A percentile compares a stretch with the other conserved stretches of the same genome.
These are phyloP conservation scores for Paralvinella palmiformis DNA, from an alignment of 1,140 invertebrate species.

Conservation along the genomic window DNA sequence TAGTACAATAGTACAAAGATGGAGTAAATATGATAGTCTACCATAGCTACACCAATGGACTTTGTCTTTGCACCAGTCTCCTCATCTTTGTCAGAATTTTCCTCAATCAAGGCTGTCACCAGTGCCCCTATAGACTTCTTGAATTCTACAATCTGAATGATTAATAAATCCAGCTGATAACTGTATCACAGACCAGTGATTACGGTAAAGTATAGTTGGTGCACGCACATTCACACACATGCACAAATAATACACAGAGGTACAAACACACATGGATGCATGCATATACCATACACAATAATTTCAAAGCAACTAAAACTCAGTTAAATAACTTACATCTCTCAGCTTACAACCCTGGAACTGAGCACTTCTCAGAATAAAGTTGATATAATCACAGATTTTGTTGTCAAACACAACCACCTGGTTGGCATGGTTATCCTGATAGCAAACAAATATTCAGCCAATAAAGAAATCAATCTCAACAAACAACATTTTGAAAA, in stretches of 20 bases:
- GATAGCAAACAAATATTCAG: too few relatives aligned
- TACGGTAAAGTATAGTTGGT: neutral
- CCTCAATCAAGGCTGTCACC: neutral
- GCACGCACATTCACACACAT: neutral
- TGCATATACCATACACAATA: neutral
- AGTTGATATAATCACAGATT: constrained; percentile 44
- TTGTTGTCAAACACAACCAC: constrained; percentile 42
- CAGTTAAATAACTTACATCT: neutral
- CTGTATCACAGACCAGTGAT: neutral
- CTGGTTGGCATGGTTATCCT: constrained; percentile 43
- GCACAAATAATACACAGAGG: neutral
- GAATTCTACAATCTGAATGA: neutral
- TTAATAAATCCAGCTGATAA: neutral
- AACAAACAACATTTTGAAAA: too few relatives aligned
- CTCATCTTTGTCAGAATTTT: neutral
- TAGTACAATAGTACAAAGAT: too few relatives aligned
- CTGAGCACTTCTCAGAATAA: constrained; percentile 34
- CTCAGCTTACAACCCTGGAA: neutral
- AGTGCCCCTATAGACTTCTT: neutral
- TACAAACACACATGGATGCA: neutral
- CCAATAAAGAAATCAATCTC: too few relatives aligned
- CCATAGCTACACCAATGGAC: too few relatives aligned
- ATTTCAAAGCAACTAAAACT: neutral
- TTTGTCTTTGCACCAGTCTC: neutral
- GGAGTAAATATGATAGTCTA: too few relatives aligned